Conservation (phyloP, 2,797 vertebrate species). For the Phalloptychus januarius region DNA sequence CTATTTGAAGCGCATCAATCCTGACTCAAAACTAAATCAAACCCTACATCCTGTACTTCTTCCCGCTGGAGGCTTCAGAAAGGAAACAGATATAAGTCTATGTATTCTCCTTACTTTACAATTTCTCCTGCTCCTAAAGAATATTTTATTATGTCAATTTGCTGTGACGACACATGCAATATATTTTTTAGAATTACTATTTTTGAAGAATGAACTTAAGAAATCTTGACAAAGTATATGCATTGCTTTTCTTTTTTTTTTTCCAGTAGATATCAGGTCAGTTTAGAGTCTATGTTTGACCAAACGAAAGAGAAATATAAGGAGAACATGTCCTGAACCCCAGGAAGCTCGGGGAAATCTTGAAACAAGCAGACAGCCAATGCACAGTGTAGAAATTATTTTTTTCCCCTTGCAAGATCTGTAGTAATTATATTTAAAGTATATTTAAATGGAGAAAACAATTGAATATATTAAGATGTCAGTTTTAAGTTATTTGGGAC, state of each 20-base stretch:
- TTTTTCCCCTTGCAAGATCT: slow-evolving; percentile 56
- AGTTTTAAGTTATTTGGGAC: slow-evolving; percentile 78
- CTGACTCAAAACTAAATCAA: slow-evolving; percentile 43
- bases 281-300: slow-evolving; percentile 42
- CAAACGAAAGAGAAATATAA: neutral
- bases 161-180: slow-evolving; percentile 81
- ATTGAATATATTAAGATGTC: slow-evolving; percentile 75
- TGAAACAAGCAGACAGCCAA: slow-evolving; percentile 68
- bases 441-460: slow-evolving; percentile 80
- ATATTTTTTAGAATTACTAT: slow-evolving; percentile 83
- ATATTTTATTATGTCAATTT: slow-evolving; percentile 83
- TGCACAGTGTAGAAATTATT: slow-evolving; percentile 69
- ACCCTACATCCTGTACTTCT: slow-evolving; percentile 26
- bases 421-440: slow-evolving; percentile 77
- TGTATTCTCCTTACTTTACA: slow-evolving; percentile 74
- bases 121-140: slow-evolving; percentile 72
- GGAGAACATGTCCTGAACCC: slow-evolving; percentile 62
- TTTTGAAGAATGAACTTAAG: slow-evolving; percentile 72
- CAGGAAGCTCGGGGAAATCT: slow-evolving; percentile 72
- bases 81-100: slow-evolving; percentile 44
- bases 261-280: slow-evolving; percentile 46
- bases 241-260: slow-evolving; percentile 50
- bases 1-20: slow-evolving; percentile 31
- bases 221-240: slow-evolving; percentile 50
- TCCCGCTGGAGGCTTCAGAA: slow-evolving; percentile 50